phyloP scores from a whole-genome alignment of 2,888 invertebrate genomes.

The Eilema sororculum region DNA sequence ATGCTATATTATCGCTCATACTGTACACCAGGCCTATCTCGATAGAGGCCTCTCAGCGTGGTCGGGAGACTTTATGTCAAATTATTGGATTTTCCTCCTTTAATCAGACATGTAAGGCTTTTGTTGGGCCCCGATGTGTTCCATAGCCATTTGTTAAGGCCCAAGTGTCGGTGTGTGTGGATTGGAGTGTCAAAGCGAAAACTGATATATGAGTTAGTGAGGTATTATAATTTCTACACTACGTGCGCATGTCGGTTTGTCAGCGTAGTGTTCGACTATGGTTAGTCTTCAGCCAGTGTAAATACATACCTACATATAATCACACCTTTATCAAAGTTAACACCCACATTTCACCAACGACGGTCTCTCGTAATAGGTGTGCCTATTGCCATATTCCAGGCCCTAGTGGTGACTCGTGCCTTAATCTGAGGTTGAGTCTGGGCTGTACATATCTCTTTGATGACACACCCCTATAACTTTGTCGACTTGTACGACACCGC shows the following conservation, averaged over 20 bases:
- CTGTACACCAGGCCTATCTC: conserved; percentile 20
- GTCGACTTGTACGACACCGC: too few species aligned
- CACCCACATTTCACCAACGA: too few species aligned
- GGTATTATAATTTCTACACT: neutral
- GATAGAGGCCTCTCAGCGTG: conserved; percentile 49
- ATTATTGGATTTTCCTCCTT: conserved; percentile 69
- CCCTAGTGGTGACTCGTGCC: too few species aligned
- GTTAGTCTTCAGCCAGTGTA: too few species aligned
- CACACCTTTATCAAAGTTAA: too few species aligned
- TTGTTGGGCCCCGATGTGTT: conserved; percentile 52
- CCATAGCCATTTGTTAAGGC: conserved; percentile 52
- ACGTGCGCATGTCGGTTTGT: neutral
- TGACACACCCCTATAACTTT: too few species aligned
- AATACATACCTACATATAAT: too few species aligned
- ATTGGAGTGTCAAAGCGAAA: conserved; percentile 32
- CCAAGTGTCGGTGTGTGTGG: conserved; percentile 30
- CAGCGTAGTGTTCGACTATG: too few species aligned
- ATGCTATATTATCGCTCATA: conserved; percentile 4
- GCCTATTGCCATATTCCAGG: too few species aligned
- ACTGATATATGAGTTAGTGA: conserved; percentile 20
- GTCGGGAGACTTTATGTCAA: conserved; percentile 65
- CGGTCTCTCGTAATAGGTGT: too few species aligned
- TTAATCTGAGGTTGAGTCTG: too few species aligned
- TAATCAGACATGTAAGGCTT: conserved; percentile 62
- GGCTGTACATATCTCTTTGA: too few species aligned